Base-by-base conservation (phyloP, 2,113 vertebrate genomes). In the Oryzias curvinotus region DNA sequence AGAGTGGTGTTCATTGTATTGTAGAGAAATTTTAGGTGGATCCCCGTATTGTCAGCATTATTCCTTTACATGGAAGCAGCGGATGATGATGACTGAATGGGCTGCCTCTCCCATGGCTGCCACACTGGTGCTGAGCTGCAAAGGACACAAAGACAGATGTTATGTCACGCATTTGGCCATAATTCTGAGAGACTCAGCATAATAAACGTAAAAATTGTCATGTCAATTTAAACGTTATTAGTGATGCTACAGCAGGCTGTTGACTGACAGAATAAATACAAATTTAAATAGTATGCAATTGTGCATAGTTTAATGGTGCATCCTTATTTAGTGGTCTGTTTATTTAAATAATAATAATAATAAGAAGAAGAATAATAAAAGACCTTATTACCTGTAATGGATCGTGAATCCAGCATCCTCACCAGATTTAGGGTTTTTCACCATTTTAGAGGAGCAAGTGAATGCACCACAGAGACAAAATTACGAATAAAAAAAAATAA, bases 1-100 rank as follows among this genome's bases (percentile, higher is more conserved):
- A 72, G 85, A 4, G 94, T 93, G 68, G 87, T 85, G 89, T 96
- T 97, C 94, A 95, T 96, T 70, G 87, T 94, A 86, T 71, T 72
- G 58, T 61, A 28, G 41, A 36, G 55, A 15, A n/a, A 52, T 56
- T 23, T 77, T 79, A 74, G 25, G 54, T 50, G 25, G 52, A 68
- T 60, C 66, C 75, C 68, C 69, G 47, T 64, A 57, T 80, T 57
- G 68, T 52, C 58, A 26, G 42, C 69, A 71, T 81, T 46, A 49
- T 68, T 73, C 72, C 65, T 76, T 65, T 58, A 46, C 26, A 13
- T 14, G 45, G 68, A 65, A 30, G 56, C 53, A 68, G 58, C 4
- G 28, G 57, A 73, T 52, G 56, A 60, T 47, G 69, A 71, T 71
- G 58, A 42, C 66, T 45, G 70, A 12, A n/a, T 62, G 55, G 45